Percentiles rank a stretch among this genome's conserved stretches.
These are phyloP conservation scores for Eupeodes corollae DNA, from an alignment of 1,140 invertebrate species.

Conservation along the genomic window DNA sequence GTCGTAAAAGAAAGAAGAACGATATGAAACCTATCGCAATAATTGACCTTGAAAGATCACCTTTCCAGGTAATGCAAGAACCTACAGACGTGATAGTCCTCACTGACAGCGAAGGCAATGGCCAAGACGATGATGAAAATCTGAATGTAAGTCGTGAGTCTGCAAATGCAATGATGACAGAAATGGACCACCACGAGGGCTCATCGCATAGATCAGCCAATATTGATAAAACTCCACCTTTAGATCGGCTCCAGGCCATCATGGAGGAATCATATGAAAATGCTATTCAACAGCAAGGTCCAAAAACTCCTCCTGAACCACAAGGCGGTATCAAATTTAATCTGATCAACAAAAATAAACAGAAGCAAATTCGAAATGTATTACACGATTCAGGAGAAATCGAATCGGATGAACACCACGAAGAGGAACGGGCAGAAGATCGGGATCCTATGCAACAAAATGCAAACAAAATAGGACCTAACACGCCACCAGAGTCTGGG, in stretches of 20 bases:
- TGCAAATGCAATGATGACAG: slow-evolving; percentile 8
- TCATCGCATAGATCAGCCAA: slow-evolving; percentile 11
- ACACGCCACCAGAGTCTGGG: slow-evolving; percentile 35
- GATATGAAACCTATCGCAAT: slow-evolving; percentile 61
- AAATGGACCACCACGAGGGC: slow-evolving; percentile 6
- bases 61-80: slow-evolving; percentile 66
- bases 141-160: slow-evolving; percentile 9
- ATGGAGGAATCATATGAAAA: slow-evolving; percentile 30
- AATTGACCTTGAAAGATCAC: slow-evolving; percentile 74
- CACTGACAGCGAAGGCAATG: slow-evolving; percentile 60
- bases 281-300: slow-evolving; percentile 37
- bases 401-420: slow-evolving; percentile 20
- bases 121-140: slow-evolving; percentile 1
- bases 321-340: slow-evolving; percentile 51
- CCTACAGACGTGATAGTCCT: slow-evolving; percentile 69
- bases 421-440: slow-evolving; percentile 13
- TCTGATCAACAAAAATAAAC: slow-evolving; percentile 46
- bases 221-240: slow-evolving; percentile 21
- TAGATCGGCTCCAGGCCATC: slow-evolving; percentile 22
- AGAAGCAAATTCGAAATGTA: slow-evolving; percentile 49
- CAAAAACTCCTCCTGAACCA: slow-evolving; percentile 64
- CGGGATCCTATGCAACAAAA: slow-evolving; percentile 17
- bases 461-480: slow-evolving; percentile 35
- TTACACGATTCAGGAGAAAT: slow-evolving; percentile 41
- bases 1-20: slow-evolving; percentile 36